Conservation (phyloP, 2,797 vertebrate species). For the Erpetoichthys calabaricus region DNA sequence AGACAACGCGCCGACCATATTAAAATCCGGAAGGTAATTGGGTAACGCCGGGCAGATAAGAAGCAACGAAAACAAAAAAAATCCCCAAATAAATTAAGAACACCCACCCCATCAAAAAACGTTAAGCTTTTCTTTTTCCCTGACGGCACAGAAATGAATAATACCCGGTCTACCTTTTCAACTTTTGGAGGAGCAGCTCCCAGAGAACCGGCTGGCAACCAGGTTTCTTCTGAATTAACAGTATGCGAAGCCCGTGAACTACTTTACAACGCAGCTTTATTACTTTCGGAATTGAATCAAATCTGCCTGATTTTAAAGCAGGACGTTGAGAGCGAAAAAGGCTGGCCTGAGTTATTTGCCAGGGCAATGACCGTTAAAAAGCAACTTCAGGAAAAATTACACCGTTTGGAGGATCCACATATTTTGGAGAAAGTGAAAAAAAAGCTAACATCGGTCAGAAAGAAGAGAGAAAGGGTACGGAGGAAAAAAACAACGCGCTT, state of each 20-base stretch:
- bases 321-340: constrained; percentile 30
- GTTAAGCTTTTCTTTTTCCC: no score
- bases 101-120: no score
- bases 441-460: constrained; percentile 33
- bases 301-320: constrained; percentile 37
- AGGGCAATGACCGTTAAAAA: constrained; percentile 23
- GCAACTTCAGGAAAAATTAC: constrained; percentile 28
- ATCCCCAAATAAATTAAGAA: no score
- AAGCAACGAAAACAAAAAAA: no score
- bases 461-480: constrained; percentile 45
- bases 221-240: no score
- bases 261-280: constrained; percentile 29
- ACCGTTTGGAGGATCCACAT: constrained; percentile 27
- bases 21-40: no score
- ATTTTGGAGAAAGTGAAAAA: constrained; percentile 28
- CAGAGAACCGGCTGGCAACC: no score
- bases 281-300: constrained; percentile 33
- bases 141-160: no score
- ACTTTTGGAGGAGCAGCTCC: no score
- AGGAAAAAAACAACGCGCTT: constrained; percentile 31
- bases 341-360: constrained; percentile 35
- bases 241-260: constrained; percentile 18
- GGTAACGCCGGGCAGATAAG: no score
- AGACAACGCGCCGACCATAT: no score
- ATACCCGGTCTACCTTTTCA: no score